Evolutionary conservation across 2,113 vertebrate genomes (phyloP), one percentile per base, ranked within the genome.

Genomic region (Stigmatopora argus): DNA sequence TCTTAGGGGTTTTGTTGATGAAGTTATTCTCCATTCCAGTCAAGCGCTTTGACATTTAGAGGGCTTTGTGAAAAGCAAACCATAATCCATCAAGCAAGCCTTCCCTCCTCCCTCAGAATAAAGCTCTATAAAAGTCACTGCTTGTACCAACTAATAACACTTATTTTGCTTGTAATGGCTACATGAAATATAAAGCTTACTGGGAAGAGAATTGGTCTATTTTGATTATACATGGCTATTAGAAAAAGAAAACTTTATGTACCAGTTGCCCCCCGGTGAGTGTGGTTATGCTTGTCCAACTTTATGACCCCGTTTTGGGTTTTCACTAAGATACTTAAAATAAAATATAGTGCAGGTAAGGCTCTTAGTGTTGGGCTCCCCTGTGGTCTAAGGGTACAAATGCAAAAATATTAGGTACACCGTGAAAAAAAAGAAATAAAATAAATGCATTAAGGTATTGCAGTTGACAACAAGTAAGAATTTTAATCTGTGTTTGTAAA

Each of bases 41-140:
- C 73, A 86, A 61, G 73, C 72, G 38, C 49, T 47, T 7, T 72
- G 56, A 80, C 72, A 74, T 81, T 84, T 69, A 63, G 59, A 41
- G 38, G 64, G 34, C 68, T 71, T 66, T 15, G 34, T 55, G 66
- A 77, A 69, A 59, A 56, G 44, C 70, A 72, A 74, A 65, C 41
- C 26, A 44, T 70, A 65, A 66, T 75, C 71, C 55, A 60, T 78
- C 68, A 72, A 55, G 17, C 23, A 35, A 23, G 19, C 41, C 23
- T 44, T 55, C 26, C 35, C 38, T 49, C 64, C 7, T 4, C 34
- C 17, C 23, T 46, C 17, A 51, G 38, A 61, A 61, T 21, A 38
- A 45, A 12, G 4, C 1, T 15, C 44, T 38, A 23, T 12, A 45
- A 61, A 19, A 59, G 57, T 10, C 18, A 19, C 38, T 14, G 38